These are phyloP conservation scores for Drosophila rubida DNA, from an alignment of 2,888 invertebrate genomes.

Conservation along the genomic window DNA sequence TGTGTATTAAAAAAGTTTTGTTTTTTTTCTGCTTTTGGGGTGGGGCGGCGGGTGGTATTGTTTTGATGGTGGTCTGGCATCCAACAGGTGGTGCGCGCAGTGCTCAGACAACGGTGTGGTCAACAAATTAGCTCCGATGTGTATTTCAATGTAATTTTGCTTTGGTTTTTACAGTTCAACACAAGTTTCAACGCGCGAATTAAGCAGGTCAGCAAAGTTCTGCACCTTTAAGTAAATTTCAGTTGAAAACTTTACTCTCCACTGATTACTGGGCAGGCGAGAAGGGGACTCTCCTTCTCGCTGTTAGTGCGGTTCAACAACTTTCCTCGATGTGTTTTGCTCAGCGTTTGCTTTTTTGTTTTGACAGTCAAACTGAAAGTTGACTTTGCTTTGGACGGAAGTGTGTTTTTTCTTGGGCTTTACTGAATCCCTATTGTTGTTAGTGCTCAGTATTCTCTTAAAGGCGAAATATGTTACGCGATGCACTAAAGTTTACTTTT, in stretches of 20 bases:
- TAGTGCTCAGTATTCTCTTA: background rate
- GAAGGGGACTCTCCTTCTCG: background rate
- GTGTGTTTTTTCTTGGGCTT: background rate
- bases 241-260: slow-evolving; percentile 55
- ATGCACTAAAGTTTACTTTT: background rate
- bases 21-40: background rate
- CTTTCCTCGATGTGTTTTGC: slow-evolving; percentile 5
- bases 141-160: slow-evolving; percentile 28
- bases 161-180: slow-evolving; percentile 13
- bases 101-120: slow-evolving; percentile 40
- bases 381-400: background rate
- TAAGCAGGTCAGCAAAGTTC: slow-evolving; percentile 24
- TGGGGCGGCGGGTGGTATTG: too few species aligned
- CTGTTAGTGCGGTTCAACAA: background rate
- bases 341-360: slow-evolving; percentile 14
- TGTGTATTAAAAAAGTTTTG: slow-evolving; percentile 67
- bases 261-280: slow-evolving; percentile 17
- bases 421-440: background rate
- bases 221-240: slow-evolving; percentile 46
- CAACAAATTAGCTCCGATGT: background rate
- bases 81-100: background rate
- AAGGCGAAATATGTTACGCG: background rate
- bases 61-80: background rate
- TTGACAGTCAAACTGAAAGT: background rate
- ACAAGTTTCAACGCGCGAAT: slow-evolving; percentile 27